phyloP scores from a whole-genome alignment of 2,888 invertebrate species.

The Diarsia dahlii region DNA sequence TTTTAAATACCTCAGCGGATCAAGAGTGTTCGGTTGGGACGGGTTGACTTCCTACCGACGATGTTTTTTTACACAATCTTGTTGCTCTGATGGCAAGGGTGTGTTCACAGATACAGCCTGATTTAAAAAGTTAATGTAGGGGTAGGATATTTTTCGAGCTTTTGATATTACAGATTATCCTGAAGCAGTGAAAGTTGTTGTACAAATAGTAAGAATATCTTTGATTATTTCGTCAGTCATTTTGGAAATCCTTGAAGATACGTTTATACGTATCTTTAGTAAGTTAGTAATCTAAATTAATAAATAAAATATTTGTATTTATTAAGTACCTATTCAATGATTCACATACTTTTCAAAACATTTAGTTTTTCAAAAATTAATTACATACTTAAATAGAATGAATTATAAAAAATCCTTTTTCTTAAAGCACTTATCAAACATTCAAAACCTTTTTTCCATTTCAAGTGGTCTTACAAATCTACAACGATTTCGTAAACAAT shows the following conservation, averaged over 20 bases:
- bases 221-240: neutral
- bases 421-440: neutral
- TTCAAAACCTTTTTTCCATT: neutral
- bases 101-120: constrained; percentile 74
- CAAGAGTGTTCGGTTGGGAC: constrained; percentile 81
- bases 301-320: neutral
- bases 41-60: constrained; percentile 90
- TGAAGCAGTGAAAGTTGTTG: neutral
- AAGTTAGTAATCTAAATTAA: neutral
- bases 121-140: constrained; percentile 40
- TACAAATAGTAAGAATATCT: neutral
- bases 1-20: constrained; percentile 72
- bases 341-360: neutral
- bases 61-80: constrained; percentile 91
- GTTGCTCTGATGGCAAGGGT: constrained; percentile 85
- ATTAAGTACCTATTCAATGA: neutral
- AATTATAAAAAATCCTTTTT: neutral
- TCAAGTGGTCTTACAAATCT: constrained; percentile 29
- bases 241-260: neutral
- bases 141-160: constrained; percentile 2
- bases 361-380: neutral
- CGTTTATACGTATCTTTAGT: too few relatives aligned
- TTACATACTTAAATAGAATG: too few relatives aligned
- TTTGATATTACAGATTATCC: neutral
- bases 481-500: constrained; percentile 35